Evolutionary conservation across 2,113 vertebrate genomes (phyloP), one percentile per base, ranked within the genome.

Genomic region (Vidua macroura): DNA sequence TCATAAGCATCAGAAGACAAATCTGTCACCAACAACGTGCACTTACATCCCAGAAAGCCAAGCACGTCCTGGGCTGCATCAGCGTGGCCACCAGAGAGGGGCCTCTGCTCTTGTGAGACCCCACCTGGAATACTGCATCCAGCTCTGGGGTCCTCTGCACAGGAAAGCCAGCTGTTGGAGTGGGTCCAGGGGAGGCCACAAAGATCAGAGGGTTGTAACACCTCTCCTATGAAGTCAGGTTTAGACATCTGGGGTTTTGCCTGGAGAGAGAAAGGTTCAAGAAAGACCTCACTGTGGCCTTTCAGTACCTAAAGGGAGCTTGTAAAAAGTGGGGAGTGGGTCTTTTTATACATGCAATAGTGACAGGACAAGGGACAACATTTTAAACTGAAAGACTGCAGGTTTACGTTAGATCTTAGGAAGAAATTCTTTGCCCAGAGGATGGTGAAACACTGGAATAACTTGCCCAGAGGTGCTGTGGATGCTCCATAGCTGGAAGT

Each of bases 1-100:
- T 21, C 13, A 39, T 9, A 51, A 68, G 7, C n/a, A 53, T 51
- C 20, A 84, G 48, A 82, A 84, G 15, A 63, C 0, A 12, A 53
- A 78, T 60, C 10, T 74, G 35, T 33, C 21, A 52, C 19, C 17
- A 49, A 2, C 9, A 69, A 13, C 0, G 0, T 43, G 41, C 0
- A 0, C 15, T 55, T 2, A 5, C 21, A 63, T 18, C 35, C 41
- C 35, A 20, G 49, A 33, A 63, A 63, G 18, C 8, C 30, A 28
- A 56, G 6, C 25, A 20, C 15, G 19, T 13, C 17, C 79, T 69
- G 49, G 30, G 22, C 56, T 63, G 25, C 31, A 23, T 13, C 17
- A 46, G 11, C 0, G 0, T 25, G 53, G 62, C 11, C 23, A 39
- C 28, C 23, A 48, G n/a, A 44, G n/a, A 82, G 30, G 46, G 14